phyloP scores from a whole-genome alignment of 2,113 vertebrate genomes.

The Cricetomys ansorgei region DNA sequence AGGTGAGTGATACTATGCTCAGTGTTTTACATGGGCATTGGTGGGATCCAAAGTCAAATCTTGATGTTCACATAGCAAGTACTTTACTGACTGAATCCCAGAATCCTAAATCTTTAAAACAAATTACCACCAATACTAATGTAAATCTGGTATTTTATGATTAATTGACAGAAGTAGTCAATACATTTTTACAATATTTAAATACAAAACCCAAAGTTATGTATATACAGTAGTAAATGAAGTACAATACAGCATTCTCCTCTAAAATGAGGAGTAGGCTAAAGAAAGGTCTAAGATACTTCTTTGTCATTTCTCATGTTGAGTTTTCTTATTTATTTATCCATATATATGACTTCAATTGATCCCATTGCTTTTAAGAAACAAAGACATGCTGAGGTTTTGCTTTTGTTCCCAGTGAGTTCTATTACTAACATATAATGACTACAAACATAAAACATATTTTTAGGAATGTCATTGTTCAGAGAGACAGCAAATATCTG shows the following conservation, averaged over 20 bases:
- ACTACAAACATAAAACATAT: conserved; percentile 15
- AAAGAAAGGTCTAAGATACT: neutral
- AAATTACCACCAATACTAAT: conserved; percentile 1
- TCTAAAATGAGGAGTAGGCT: neutral
- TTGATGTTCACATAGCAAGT: neutral
- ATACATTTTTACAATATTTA: neutral
- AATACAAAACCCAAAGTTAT: neutral
- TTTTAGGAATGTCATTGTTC: neutral
- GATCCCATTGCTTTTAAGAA: conserved; percentile 34
- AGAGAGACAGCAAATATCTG: conserved; percentile 7
- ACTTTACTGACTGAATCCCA: neutral
- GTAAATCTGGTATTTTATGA: neutral
- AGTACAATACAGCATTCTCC: neutral
- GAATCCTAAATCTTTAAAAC: neutral
- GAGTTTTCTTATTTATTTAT: neutral
- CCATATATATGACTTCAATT: conserved; percentile 48
- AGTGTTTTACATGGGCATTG: neutral
- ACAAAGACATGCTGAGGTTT: conserved; percentile 31
- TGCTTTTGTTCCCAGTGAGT: neutral
- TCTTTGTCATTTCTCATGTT: conserved; percentile 11
- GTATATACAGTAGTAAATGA: neutral
- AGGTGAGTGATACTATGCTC: neutral
- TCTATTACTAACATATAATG: neutral
- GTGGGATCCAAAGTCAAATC: neutral
- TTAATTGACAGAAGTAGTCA: neutral